Evolutionary conservation across 2,888 invertebrate species (phyloP), one percentile per base, ranked within the genome.

Genomic region (Theretra japonica): DNA sequence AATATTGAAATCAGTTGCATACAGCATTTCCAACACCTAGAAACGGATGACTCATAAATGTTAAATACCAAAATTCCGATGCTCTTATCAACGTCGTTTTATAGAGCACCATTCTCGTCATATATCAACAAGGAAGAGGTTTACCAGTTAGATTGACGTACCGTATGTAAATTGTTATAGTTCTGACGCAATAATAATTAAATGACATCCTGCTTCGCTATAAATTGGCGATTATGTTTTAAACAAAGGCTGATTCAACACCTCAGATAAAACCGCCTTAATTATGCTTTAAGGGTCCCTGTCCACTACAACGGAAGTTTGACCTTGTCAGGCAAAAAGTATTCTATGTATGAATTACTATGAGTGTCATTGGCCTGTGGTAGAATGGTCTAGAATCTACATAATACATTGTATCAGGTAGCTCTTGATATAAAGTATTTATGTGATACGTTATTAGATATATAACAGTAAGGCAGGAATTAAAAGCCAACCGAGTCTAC

Each of bases 61-160:
- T 73, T 60, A 79, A 82, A 80, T 80, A 82, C 75, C 78, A 81
- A 71, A n/a, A 82, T 82, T 81, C 78, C 75, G 21, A 76, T 53
- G 72, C 65, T 62, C 28, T 60, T 70, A 68, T 53, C 21, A 50
- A 59, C 57, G 60, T 57, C 70, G 48, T 71, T 77, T 77, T 74
- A 41, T 41, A 41, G 72, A 71, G 74, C 72, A 41, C 41, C 4
- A 11, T 15, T 21, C 50, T 75, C 58, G 73, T 69, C 50, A 82
- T 83, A 76, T 82, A 81, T 82, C 77, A 81, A 71, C 79, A 79
- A 82, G 82, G 84, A 83, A 85, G 75, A 74, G 72, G 62, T 77
- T 77, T 77, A 79, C 80, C 77, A 73, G 73, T 77, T 76, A 74
- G 58, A 70, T 70, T 74, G 75, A 76, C 48, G 75, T 76, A 77